A percentile compares a stretch with the other conserved stretches of the same genome.
These are phyloP conservation scores for Rhinopomastus cyanomelas DNA, from an alignment of 2,113 vertebrate species.

Conservation along the genomic window DNA sequence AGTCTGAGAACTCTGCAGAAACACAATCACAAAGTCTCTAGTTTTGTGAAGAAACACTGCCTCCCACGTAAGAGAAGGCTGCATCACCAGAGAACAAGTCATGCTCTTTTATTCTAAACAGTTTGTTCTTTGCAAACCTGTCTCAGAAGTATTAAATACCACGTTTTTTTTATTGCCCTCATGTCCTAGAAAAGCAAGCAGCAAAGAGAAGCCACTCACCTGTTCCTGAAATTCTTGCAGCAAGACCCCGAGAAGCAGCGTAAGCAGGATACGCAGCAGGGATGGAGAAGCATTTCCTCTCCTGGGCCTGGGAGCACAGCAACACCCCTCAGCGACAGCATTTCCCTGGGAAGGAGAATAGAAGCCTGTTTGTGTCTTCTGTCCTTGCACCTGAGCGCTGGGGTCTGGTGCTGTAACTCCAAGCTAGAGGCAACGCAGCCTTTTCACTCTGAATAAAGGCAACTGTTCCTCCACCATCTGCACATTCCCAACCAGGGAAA, in stretches of 20 bases:
- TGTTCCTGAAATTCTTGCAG: background rate
- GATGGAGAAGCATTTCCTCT: background rate
- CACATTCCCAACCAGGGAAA: conserved; percentile 11
- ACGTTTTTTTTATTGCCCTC: background rate
- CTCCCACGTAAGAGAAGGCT: background rate
- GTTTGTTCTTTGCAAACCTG: background rate
- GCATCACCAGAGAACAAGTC: background rate
- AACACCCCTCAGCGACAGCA: background rate
- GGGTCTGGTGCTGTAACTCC: background rate
- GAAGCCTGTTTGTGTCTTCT: conserved; percentile 18
- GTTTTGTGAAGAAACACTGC: background rate
- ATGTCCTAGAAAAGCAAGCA: background rate
- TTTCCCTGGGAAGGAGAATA: conserved; percentile 26
- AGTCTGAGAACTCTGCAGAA: background rate
- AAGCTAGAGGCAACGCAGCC: background rate
- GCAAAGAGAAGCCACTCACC: background rate
- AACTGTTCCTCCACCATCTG: background rate
- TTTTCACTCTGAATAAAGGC: background rate
- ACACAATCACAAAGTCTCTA: background rate
- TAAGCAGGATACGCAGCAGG: background rate
- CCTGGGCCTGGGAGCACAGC: background rate
- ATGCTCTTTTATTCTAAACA: background rate
- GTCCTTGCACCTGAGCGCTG: background rate
- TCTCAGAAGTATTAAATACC: background rate
- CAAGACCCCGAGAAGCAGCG: background rate